Percentiles rank a stretch among this genome's conserved stretches.
phyloP scores from a whole-genome alignment of 2,797 vertebrate species.

The Morelia viridis region DNA sequence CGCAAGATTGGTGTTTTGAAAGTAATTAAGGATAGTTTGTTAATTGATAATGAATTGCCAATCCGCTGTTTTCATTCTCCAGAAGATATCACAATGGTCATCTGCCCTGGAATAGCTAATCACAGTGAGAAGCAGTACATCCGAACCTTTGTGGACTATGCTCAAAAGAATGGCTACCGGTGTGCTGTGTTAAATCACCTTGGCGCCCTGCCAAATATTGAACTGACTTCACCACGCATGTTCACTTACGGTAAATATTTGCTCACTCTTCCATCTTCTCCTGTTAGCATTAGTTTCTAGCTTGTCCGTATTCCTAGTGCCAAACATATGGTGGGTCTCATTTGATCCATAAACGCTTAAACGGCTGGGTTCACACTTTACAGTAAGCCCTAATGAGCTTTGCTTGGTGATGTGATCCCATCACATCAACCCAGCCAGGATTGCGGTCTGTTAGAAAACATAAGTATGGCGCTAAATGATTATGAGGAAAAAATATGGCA shows the following conservation, averaged over 20 bases:
- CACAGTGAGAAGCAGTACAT: conserved; percentile 99
- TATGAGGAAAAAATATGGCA: not conserved
- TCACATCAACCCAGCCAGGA: not conserved
- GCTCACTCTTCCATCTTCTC: not conserved
- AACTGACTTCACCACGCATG: conserved; percentile 97
- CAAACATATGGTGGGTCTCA: not conserved
- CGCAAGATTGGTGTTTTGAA: too few relatives aligned
- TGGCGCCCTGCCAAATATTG: conserved; percentile 93
- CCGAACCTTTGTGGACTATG: conserved; percentile 94
- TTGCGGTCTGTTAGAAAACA: not conserved
- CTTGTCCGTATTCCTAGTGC: not conserved
- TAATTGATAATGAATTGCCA: too few relatives aligned
- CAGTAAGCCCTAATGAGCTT: not conserved
- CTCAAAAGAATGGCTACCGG: conserved; percentile 94
- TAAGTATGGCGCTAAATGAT: not conserved
- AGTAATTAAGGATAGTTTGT: too few relatives aligned
- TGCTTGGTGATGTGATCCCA: not conserved
- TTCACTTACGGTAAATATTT: conserved; percentile 90
- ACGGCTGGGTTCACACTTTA: not conserved
- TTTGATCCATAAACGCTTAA: not conserved
- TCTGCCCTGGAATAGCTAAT: conserved; percentile 97
- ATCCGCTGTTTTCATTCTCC: conserved; percentile 35
- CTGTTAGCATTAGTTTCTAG: not conserved
- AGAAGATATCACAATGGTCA: conserved; percentile 98
- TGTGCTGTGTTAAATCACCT: conserved; percentile 96